Conservation (phyloP, 2,113 vertebrate species). For the Romanogobio albipinnatus region DNA sequence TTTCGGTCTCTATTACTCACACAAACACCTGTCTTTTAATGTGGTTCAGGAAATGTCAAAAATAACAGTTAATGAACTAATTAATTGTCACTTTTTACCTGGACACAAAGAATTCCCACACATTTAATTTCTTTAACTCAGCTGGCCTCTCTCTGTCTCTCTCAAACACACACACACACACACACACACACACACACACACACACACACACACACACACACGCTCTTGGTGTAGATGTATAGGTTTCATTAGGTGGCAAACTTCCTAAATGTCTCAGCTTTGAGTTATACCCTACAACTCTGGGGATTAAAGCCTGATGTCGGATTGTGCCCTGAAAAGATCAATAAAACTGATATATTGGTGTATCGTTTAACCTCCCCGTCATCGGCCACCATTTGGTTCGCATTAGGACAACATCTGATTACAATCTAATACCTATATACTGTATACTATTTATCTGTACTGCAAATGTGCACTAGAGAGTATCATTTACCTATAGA, state of each 20-base stretch:
- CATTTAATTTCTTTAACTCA: conserved; percentile 4
- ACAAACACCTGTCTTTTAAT: not conserved
- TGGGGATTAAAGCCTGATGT: conserved; percentile 72
- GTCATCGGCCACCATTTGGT: conserved; percentile 78
- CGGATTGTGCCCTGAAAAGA: conserved; percentile 75
- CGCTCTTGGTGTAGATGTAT: conserved; percentile 17
- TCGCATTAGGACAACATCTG: conserved; percentile 79
- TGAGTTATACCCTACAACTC: conserved; percentile 66
- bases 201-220: conserved; percentile 1
- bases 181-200: conserved; percentile 10
- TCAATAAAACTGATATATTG: conserved; percentile 87
- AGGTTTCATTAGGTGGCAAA: conserved; percentile 56
- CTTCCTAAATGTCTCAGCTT: conserved; percentile 58
- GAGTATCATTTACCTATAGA: conserved; percentile 56
- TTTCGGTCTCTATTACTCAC: conserved; percentile 7
- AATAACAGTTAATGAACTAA: not conserved
- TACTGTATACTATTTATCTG: conserved; percentile 63
- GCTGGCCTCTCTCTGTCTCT: conserved; percentile 22
- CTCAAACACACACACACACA: conserved; percentile 17
- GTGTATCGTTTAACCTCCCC: conserved; percentile 74
- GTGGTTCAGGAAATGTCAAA: not conserved
- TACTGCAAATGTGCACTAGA: conserved; percentile 50
- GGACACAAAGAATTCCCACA: not conserved
- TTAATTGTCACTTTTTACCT: not conserved
- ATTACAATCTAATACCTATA: conserved; percentile 77